Evolutionary conservation across 2,113 vertebrate genomes (phyloP).

Genomic region (Corvus cornix): DNA sequence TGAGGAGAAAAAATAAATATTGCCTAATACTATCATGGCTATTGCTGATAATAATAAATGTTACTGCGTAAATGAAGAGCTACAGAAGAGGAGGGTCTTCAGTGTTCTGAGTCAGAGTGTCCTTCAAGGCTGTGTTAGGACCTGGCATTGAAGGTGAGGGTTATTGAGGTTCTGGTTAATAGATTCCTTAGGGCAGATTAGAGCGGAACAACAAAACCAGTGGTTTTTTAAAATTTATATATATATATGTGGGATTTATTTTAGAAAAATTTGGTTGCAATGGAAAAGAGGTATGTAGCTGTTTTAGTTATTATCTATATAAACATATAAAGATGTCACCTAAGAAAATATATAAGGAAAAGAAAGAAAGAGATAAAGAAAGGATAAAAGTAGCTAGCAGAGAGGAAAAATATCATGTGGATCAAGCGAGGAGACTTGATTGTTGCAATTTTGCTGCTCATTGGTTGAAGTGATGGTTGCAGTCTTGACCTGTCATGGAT

Average conservation of each 20-base stretch:
- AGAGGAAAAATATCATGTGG: rapidly evolving
- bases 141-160: neutral
- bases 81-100: neutral
- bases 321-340: neutral
- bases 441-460: neutral
- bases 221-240: too few relatives aligned
- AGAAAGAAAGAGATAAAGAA: neutral
- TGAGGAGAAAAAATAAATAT: neutral
- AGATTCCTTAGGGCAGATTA: neutral
- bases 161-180: neutral
- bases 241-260: neutral
- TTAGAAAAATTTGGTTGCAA: neutral
- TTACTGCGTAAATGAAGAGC: neutral
- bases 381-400: neutral
- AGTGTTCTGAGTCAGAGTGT: neutral
- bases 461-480: neutral
- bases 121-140: neutral
- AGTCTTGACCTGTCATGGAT: rapidly evolving
- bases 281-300: neutral
- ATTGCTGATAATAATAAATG: neutral
- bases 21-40: neutral
- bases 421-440: neutral
- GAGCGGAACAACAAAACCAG: neutral
- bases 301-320: neutral
- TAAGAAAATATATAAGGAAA: neutral